These are phyloP conservation scores for Aporophyla lueneburgensis DNA, from an alignment of 2,888 invertebrate genomes.

Conservation along the genomic window DNA sequence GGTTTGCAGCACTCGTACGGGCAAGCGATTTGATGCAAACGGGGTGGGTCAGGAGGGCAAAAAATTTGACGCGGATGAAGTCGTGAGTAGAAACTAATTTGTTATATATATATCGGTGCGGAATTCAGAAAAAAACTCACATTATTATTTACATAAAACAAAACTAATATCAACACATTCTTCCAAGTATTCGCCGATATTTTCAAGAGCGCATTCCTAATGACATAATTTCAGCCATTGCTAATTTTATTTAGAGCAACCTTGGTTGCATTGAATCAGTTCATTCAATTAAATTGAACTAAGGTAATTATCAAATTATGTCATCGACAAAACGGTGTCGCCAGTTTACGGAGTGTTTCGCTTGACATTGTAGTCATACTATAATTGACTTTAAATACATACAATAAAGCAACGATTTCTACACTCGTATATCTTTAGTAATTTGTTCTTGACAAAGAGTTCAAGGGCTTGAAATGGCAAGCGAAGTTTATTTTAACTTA, in stretches of 20 bases:
- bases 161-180: slow-evolving; percentile 10
- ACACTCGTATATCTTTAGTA: neutral
- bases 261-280: slow-evolving; percentile 62
- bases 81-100: no score
- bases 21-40: no score
- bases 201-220: slow-evolving; percentile 22
- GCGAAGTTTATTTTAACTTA: neutral
- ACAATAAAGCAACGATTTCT: slow-evolving; percentile 3
- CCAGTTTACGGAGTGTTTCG: neutral
- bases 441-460: slow-evolving; percentile 24
- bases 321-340: slow-evolving; percentile 35
- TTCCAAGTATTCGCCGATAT: slow-evolving; percentile 13
- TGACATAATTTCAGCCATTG: slow-evolving; percentile 41
- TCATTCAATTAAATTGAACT: slow-evolving; percentile 51
- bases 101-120: neutral
- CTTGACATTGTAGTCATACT: slow-evolving; percentile 18
- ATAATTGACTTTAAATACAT: slow-evolving; percentile 1
- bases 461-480: slow-evolving; percentile 22
- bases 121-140: neutral
- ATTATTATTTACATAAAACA: slow-evolving; percentile 2
- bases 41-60: no score
- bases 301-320: slow-evolving; percentile 55
- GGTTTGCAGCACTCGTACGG: no score
- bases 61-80: no score
- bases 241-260: slow-evolving; percentile 56